phyloP scores from a whole-genome alignment of 2,113 vertebrate genomes.

The Myotis yumanensis region DNA sequence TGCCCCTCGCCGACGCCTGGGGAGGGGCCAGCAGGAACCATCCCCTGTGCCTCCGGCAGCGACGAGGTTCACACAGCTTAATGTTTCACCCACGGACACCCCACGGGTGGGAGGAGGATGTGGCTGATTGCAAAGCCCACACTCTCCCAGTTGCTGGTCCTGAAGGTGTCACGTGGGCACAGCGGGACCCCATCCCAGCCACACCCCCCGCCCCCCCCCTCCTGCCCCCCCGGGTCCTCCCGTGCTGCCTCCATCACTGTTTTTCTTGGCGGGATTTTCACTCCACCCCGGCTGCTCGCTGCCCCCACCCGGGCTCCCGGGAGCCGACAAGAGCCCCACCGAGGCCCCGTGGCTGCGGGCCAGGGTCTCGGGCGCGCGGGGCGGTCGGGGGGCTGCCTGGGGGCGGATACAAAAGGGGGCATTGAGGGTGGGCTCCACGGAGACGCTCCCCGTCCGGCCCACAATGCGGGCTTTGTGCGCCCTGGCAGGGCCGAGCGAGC shows the following conservation, averaged over 20 bases:
- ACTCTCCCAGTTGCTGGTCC: background rate
- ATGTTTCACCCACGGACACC: background rate
- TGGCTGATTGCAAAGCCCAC: background rate
- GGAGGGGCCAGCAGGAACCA: rapidly evolving
- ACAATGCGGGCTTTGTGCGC: constrained; percentile 82
- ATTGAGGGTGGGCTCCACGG: background rate
- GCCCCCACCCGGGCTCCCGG: constrained; percentile 14
- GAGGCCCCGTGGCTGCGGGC: background rate
- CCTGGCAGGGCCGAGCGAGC: constrained; percentile 44
- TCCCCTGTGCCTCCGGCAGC: background rate
- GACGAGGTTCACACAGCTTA: rapidly evolving
- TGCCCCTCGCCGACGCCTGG: rapidly evolving
- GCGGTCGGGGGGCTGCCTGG: background rate
- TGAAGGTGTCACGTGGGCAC: rapidly evolving
- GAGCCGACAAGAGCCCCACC: background rate
- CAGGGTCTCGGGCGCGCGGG: background rate
- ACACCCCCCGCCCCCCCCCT: no score
- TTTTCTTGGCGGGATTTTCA: constrained; percentile 20
- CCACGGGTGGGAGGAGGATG: rapidly evolving
- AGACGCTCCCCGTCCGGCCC: constrained; percentile 49
- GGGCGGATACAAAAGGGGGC: constrained; percentile 44
- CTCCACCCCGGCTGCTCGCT: background rate
- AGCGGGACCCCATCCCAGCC: rapidly evolving
- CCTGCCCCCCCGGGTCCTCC: background rate
- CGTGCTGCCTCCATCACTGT: background rate